Percentiles rank a stretch among this genome's conserved stretches.
These are phyloP conservation scores for Hestina assimilis DNA, from an alignment of 1,140 invertebrate species.

Conservation along the genomic window DNA sequence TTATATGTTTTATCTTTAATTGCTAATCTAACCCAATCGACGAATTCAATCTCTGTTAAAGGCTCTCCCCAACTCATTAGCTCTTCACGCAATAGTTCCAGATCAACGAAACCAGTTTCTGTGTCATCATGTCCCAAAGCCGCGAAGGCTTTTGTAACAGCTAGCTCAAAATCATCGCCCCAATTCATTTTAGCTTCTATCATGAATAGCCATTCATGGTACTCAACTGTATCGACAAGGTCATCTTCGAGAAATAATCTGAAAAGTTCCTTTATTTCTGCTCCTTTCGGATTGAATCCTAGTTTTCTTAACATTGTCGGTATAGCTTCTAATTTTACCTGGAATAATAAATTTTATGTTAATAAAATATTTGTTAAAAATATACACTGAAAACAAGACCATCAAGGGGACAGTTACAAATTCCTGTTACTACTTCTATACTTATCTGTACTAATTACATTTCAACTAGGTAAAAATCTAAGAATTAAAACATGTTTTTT, in stretches of 20 bases:
- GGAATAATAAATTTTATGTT: background rate
- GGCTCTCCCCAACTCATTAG: slow-evolving; percentile 63
- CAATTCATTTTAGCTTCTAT: slow-evolving; percentile 66
- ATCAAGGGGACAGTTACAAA: no score
- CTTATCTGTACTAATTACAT: no score
- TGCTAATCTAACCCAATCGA: slow-evolving; percentile 53
- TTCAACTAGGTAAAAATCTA: no score
- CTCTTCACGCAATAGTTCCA: slow-evolving; percentile 52
- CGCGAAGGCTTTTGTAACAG: slow-evolving; percentile 55
- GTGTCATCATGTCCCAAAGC: slow-evolving; percentile 59
- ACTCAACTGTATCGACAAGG: slow-evolving; percentile 62
- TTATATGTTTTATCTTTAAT: slow-evolving; percentile 63
- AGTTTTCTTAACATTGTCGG: slow-evolving; percentile 63
- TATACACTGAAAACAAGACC: no score
- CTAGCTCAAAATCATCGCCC: slow-evolving; percentile 64
- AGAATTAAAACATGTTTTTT: no score
- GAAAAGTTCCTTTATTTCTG: slow-evolving; percentile 55
- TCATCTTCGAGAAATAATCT: slow-evolving; percentile 62
- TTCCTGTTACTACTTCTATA: no score
- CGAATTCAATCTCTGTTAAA: slow-evolving; percentile 58
- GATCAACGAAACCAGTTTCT: slow-evolving; percentile 48
- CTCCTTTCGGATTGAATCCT: slow-evolving; percentile 64
- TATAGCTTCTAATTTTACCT: slow-evolving; percentile 57
- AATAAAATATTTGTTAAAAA: background rate
- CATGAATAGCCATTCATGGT: slow-evolving; percentile 62